These are phyloP conservation scores for Rhadina sibilatrix DNA, from an alignment of 2,113 vertebrate species.

Conservation along the genomic window DNA sequence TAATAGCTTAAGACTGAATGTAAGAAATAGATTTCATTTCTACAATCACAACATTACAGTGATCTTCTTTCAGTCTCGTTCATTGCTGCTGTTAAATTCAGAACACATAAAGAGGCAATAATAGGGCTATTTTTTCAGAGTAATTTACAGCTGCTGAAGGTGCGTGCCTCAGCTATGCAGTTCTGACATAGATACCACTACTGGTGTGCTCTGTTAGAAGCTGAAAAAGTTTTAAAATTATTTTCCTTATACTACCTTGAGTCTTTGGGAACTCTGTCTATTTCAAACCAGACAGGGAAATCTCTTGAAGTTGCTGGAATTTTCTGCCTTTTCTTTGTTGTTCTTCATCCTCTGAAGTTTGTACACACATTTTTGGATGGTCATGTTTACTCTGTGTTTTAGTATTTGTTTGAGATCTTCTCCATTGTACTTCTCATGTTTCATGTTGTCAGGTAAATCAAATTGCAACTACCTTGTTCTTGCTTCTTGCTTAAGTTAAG, in stretches of 20 bases:
- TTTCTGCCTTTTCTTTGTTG: not conserved
- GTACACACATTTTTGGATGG: not conserved
- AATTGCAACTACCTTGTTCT: not conserved
- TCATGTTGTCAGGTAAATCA: not conserved
- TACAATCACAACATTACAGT: not conserved
- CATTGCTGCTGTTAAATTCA: conserved; percentile 17
- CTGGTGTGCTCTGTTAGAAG: not conserved
- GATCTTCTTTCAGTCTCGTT: conserved; percentile 6
- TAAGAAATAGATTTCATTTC: conserved; percentile 21
- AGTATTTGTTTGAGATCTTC: not conserved
- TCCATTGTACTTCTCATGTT: not conserved
- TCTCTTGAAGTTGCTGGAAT: not conserved
- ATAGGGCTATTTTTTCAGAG: not conserved
- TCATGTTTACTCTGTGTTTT: not conserved
- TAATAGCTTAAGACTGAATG: not conserved
- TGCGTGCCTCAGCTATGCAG: not conserved
- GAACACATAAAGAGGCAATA: not conserved
- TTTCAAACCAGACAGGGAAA: not conserved
- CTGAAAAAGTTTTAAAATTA: not conserved
- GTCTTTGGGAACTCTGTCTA: not conserved
- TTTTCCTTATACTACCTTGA: not conserved
- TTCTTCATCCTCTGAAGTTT: not conserved
- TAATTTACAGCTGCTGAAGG: not conserved
- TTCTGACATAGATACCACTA: not conserved
- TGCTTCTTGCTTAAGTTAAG: not conserved